Evolutionary conservation across 2,113 vertebrate genomes (phyloP).

Genomic region (Phalacrocorax pelagicus): DNA sequence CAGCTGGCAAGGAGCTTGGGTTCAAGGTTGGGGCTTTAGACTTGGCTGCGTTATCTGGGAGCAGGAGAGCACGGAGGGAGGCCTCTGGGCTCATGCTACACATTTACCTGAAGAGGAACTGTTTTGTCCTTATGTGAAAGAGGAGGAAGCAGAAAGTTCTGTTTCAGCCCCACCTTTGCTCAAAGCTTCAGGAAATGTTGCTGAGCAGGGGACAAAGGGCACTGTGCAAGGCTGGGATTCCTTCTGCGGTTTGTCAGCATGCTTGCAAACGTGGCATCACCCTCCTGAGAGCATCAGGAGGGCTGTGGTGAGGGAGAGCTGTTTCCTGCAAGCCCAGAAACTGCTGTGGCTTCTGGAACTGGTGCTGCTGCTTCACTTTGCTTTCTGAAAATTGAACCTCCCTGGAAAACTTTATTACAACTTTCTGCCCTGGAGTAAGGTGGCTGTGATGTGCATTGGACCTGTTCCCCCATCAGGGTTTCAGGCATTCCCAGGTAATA

Average conservation of each 20-base stretch:
- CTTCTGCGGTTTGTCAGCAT: not conserved
- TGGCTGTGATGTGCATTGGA: rapidly evolving
- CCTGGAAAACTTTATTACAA: rapidly evolving
- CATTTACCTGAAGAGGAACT: not conserved
- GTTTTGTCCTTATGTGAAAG: not conserved
- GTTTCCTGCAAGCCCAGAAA: not conserved
- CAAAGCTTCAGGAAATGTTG: not conserved
- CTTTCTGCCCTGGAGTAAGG: not conserved
- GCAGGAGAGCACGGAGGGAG: not conserved
- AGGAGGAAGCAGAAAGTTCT: not conserved
- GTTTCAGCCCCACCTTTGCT: not conserved
- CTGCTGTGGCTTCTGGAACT: rapidly evolving
- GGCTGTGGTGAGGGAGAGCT: not conserved
- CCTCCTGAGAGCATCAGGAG: not conserved
- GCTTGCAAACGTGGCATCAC: rapidly evolving
- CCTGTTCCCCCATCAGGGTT: not conserved
- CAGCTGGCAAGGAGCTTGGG: not conserved
- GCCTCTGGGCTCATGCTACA: not conserved
- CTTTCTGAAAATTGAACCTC: not conserved
- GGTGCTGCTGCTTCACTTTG: not conserved
- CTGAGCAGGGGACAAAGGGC: not conserved
- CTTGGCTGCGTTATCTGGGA: not conserved
- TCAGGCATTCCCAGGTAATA: not conserved
- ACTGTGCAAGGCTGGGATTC: not conserved
- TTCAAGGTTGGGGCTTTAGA: not conserved